A percentile compares a stretch with the other conserved stretches of the same genome.
Evolutionary conservation across 1,140 invertebrate genomes (phyloP).

Genomic region (Ceratina australensis): DNA sequence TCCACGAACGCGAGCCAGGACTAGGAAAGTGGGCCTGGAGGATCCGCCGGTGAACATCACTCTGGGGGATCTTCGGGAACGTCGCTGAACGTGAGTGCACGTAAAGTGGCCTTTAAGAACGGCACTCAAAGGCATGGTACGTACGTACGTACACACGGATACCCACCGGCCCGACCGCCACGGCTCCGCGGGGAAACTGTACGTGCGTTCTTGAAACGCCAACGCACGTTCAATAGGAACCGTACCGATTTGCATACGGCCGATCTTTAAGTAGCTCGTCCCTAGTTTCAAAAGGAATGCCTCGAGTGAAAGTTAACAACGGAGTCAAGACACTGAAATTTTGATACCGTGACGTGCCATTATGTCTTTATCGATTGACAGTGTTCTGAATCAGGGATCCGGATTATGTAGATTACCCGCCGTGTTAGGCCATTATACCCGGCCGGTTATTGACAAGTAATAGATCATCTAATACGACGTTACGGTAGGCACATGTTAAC

Average conservation of each 20-base stretch:
- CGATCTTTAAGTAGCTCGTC: no score
- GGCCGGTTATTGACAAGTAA: neutral
- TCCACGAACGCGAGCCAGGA: constrained; percentile 25
- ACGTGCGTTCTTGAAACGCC: no score
- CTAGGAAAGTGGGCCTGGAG: constrained; percentile 36
- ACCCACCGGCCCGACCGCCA: no score
- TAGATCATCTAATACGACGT: constrained; percentile 6
- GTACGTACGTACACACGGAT: no score
- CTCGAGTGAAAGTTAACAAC: no score
- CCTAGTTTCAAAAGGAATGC: no score
- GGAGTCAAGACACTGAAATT: no score
- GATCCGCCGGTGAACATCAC: constrained; percentile 40
- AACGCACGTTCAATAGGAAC: no score
- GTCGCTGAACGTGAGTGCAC: constrained; percentile 48
- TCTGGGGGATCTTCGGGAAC: constrained; percentile 40
- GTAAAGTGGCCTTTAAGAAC: constrained; percentile 57
- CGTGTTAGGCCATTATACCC: neutral
- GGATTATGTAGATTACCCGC: neutral
- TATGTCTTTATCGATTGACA: neutral
- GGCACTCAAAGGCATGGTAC: constrained; percentile 39
- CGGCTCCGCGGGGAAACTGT: no score
- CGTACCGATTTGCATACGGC: no score
- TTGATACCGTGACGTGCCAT: neutral
- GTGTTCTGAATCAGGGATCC: neutral
- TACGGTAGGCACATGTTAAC: neutral